Base-by-base conservation (phyloP, 2,113 vertebrate genomes). In the Lophius piscatorius region DNA sequence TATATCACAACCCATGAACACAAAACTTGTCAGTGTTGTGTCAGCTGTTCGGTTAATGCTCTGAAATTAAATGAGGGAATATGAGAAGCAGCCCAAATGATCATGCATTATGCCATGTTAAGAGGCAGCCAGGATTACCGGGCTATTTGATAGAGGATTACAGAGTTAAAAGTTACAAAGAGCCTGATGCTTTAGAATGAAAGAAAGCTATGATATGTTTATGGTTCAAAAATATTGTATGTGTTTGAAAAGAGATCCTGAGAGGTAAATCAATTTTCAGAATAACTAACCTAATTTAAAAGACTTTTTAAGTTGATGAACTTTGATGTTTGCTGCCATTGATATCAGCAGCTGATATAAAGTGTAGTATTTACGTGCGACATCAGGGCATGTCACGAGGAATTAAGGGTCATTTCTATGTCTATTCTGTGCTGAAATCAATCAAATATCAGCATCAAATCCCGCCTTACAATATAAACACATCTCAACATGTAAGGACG, bases 71-170 rank as follows among this genome's bases (percentile, higher is more conserved):
- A 80, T 52, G 63, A 55, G 62, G 71, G 70, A 78, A 75, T 74
- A 77, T 68, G 80, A 76, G 69, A 58, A 85, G 62, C 56, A 71
- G 42, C 72, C 83, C 76, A 89, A 87, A 89, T 83, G 82, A 76
- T 77, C 57, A 72, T 81, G 75, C 78, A 87, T 90, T 82, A 87
- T 83, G 76, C 41, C 70, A 80, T 84, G 76, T 83, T 45, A 82
- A 87, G 76, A 86, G 80, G 76, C 73, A 71, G 82, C 72, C 50
- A 55, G 80, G 88, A 88, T 89, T 91, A 90, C 82, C 70, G 76
- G 16, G 54, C 77, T 86, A 69, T 87, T 86, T 87, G 73, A 86
- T 58, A 76, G 76, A 86, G 86, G 89, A 90, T 91, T 90, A 90
- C 63, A 79, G 79, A 87, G 76, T 84, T 83, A 70, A 77, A 85